Base-by-base conservation (phyloP, 2,113 vertebrate species). In the Piaya cayana region DNA sequence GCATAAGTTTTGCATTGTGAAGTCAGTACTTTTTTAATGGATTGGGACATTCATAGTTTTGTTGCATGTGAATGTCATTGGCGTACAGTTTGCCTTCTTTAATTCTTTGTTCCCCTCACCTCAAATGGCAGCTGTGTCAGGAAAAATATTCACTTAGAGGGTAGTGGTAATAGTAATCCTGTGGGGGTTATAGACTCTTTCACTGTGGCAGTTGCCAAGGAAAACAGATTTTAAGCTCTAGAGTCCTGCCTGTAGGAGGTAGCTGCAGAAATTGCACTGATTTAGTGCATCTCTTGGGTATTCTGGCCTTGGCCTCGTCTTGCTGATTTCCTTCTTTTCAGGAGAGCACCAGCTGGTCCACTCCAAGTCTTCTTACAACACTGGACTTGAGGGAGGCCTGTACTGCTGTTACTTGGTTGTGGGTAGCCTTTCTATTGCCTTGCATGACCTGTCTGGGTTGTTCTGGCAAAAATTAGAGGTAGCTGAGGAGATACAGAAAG, bases 221-320 rank as follows among this genome's bases (percentile, higher is more conserved):
- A 96, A 88, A 96, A 94, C 95, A 97, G 93, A 88, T 96, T 97
- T 97, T 91, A 93, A 92, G 72, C 93, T 92, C 79, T 86, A 93
- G 93, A 93, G 92, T 86, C 93, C 88, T 86, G 77, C 78, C 93
- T 95, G 86, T 95, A 78, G 94, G 95, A 96, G 90, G 72, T 63
- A 92, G 90, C 86, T 92, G 81, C 58, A 94, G 85, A 93, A 94
- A 93, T 86, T 92, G 71, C 82, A 80, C 93, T 74, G 90, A 94
- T 87, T 93, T 92, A 91, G 88, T 93, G 47, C 30, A 69, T 88
- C 90, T 91, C 95, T 85, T 89, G 96, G 77, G 94, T 82, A 79
- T 93, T 93, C 74, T 82, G 83, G 69, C 60, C 86, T 96, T 95
- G 93, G 91, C 95, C 76, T 90, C 3, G 0, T 86, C 86, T 94